Evolutionary conservation across 64 coral and sea anemone genomes (phyloP), one percentile per base, ranked within the genome.

Genomic region (Astreopora myriophthalma): DNA sequence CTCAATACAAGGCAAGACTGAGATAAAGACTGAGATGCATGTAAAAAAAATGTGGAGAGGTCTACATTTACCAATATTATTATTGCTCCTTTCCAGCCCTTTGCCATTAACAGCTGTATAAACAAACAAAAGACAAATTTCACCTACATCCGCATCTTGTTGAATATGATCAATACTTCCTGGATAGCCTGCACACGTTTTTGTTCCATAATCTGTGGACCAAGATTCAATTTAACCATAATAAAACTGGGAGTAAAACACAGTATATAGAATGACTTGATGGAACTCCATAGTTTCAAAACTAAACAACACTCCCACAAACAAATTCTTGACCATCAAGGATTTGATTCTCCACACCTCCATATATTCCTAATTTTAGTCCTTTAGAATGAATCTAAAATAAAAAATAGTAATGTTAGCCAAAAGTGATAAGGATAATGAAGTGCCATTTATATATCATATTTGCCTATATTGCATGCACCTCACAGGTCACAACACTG

Each of bases 311-410:
- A n/a, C n/a, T 40, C 35, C 1, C 3, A 1, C 19, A 73, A 19
- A 3, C 24, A 19, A 19, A 31, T 19, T 5, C 28, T 14, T 7
- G 22, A 75, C 5, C 0, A 0, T 39, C 17, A 73, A 0, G 17
- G 3, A 3, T 7, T 26, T 44, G 1, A 14, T 0, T 16, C 20
- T 3, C 12, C 11, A 10, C 66, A 99, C 97, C 97, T 95, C 90
- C 97, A 91, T 99, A 99, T 58, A 99, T 92, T 52, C 97, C 97
- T 55, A 99, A 91, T 57, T 99, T 96, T 61, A 99, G 76, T 62
- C 94, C 94, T 85, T 93, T 95, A 0, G 81, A 93, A 83, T 99
- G 97, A 70, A 99, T 90, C 97, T 99, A 57, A 23, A 86, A 74
- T n/a, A 86, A n/a, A 11, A 24, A 39, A 80, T 55, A 17, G 0